phyloP scores from a whole-genome alignment of 2,113 vertebrate genomes.

The Muscicapa adusta region DNA sequence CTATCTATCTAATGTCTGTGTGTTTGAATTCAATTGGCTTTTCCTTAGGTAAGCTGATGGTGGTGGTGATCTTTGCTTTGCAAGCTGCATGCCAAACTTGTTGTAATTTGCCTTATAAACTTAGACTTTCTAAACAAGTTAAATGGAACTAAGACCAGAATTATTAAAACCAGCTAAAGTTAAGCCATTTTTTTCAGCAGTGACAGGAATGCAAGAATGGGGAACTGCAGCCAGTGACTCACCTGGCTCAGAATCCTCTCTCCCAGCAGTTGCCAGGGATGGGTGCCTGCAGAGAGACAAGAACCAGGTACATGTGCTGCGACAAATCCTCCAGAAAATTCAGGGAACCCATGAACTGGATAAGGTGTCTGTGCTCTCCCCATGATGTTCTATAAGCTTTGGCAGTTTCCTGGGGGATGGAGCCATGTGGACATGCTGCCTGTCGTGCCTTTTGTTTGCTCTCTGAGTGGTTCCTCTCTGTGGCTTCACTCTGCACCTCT shows the following conservation, averaged over 20 bases:
- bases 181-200: background rate
- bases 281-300: background rate
- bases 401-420: background rate
- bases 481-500: background rate
- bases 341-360: background rate
- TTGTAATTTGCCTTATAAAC: background rate
- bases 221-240: background rate
- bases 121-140: background rate
- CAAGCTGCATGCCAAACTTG: background rate
- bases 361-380: background rate
- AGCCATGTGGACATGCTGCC: background rate
- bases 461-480: background rate
- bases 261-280: background rate
- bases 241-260: background rate
- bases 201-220: background rate
- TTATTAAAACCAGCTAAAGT: background rate
- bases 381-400: background rate
- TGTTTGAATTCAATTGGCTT: background rate
- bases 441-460: background rate
- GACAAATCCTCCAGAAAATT: background rate
- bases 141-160: background rate
- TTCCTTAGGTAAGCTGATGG: background rate
- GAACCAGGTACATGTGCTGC: accelerated
- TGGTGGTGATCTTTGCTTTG: background rate
- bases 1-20: too few relatives aligned